Conservation (phyloP, 2,113 vertebrate genomes). For the Fregetta grallaria region DNA sequence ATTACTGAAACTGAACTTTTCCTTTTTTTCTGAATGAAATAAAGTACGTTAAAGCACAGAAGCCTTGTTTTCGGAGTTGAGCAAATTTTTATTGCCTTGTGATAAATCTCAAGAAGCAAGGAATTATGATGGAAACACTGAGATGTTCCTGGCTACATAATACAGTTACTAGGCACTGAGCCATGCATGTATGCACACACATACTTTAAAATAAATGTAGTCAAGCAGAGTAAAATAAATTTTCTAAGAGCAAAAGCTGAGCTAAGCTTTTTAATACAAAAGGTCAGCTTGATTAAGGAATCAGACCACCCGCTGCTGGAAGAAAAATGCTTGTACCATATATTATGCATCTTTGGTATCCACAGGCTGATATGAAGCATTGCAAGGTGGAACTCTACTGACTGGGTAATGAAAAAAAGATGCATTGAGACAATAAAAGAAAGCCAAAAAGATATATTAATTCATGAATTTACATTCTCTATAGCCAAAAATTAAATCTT, state of each 20-base stretch:
- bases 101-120: neutral
- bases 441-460: neutral
- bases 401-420: neutral
- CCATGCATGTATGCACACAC: neutral
- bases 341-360: neutral
- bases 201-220: conserved; percentile 12
- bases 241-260: conserved; percentile 24
- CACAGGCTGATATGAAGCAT: neutral
- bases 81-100: neutral
- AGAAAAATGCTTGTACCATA: neutral
- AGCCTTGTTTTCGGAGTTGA: neutral
- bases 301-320: neutral
- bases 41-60: neutral
- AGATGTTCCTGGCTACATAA: neutral
- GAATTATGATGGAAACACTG: neutral
- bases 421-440: neutral
- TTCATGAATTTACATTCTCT: neutral
- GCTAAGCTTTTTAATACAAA: conserved; percentile 23
- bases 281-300: conserved; percentile 19
- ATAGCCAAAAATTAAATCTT: neutral
- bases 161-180: neutral
- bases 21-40: neutral
- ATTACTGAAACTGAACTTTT: neutral
- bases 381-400: neutral
- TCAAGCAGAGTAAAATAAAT: conserved; percentile 1